Conservation (phyloP, 2,797 vertebrate genomes). For the Rhinoraja longicauda region DNA sequence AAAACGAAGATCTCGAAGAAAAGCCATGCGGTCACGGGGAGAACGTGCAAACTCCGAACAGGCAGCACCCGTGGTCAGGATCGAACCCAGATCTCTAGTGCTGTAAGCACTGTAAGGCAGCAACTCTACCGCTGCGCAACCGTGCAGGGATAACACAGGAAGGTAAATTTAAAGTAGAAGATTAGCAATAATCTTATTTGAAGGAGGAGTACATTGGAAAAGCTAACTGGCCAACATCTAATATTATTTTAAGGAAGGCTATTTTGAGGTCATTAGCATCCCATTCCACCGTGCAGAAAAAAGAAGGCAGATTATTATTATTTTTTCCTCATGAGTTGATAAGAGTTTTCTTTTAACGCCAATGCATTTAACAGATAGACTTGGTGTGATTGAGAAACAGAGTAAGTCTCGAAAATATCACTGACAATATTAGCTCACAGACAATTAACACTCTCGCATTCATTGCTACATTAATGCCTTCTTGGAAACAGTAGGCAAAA, state of each 20-base stretch:
- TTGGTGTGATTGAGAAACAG: background rate
- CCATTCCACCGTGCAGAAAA: background rate
- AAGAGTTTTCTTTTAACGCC: background rate
- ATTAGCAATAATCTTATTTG: too few relatives aligned
- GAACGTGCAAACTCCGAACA: too few relatives aligned
- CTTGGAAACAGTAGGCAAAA: background rate
- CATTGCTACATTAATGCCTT: background rate
- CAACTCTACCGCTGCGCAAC: too few relatives aligned
- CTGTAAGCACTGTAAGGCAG: too few relatives aligned
- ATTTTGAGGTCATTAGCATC: background rate
- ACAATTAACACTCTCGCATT: background rate
- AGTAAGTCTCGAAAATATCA: background rate
- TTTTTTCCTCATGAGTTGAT: background rate
- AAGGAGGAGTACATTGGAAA: too few relatives aligned
- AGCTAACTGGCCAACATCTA: too few relatives aligned
- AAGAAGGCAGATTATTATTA: background rate
- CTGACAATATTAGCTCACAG: background rate
- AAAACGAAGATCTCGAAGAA: too few relatives aligned
- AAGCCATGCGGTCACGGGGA: too few relatives aligned
- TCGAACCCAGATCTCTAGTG: too few relatives aligned
- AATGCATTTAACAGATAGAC: background rate
- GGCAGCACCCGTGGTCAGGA: too few relatives aligned
- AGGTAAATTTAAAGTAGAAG: too few relatives aligned
- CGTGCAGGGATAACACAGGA: too few relatives aligned
- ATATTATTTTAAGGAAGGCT: background rate